Evolutionary conservation across 1,140 invertebrate species (phyloP), one percentile per base, ranked within the genome.

Genomic region (Amyelois transitella): DNA sequence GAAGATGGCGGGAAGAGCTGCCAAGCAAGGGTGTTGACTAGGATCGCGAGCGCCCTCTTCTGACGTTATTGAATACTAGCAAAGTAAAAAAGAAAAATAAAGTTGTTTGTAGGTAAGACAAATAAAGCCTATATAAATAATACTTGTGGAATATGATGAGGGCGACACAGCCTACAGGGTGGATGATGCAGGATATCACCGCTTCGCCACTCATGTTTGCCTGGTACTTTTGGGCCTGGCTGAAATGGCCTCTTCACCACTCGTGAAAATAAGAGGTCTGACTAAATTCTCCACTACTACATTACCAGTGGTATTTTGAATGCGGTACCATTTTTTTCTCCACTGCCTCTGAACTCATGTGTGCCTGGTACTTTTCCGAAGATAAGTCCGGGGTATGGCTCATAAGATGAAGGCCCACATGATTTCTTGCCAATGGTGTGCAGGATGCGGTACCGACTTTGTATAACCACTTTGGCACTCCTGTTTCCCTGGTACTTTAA

Each of bases 351-450:
- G 95, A 92, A 18, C 91, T 92, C 94, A 98, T 98, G 43, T 93
- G 93, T 3, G 86, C 71, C 14, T n/a, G n/a, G n/a, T n/a, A n/a
- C n/a, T n/a, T n/a, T n/a, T n/a, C 88, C 78, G 94, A 92, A 7
- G 96, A 79, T 75, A 97, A 97, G 62, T 95, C 94, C 32, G 94
- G 95, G 0, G 96, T 96, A 74, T 96, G 94, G 60, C 94, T 94
- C 58, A 97, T 94, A 28, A 96, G 91, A 62, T 95, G 92, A 0
- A 96, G 95, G 68, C 97, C 96, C 0, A 97, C 95, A 0, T 97
- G 98, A 87, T 98, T 98, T 19, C 97, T 98, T 98, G 18, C 97
- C 60, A 98, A 92, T n/a, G 24, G 95, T 96, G 66, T 98, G 96
- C 28, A 99, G 87, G 68, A 99, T 94, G 56, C 97, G 91, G 86